phyloP scores from a whole-genome alignment of 2,113 vertebrate genomes.

The Herpetotheres cachinnans region DNA sequence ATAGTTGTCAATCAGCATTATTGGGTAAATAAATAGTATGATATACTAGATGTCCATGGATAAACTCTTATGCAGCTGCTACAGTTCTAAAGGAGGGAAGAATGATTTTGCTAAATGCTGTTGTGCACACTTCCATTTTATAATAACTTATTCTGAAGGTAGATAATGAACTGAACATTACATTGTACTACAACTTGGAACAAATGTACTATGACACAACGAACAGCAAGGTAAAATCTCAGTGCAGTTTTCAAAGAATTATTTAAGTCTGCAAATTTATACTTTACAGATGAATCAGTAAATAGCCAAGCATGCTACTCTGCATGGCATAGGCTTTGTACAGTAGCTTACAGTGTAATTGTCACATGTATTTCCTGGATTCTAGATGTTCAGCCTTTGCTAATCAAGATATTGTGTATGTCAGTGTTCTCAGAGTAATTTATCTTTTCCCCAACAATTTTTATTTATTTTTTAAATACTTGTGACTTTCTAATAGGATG shows the following conservation, averaged over 20 bases:
- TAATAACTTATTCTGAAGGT: background rate
- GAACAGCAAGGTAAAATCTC: background rate
- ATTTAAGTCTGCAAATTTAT: background rate
- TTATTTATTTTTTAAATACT: background rate
- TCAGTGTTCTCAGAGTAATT: background rate
- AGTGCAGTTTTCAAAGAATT: background rate
- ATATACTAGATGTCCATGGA: background rate
- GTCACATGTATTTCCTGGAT: background rate
- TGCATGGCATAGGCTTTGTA: background rate
- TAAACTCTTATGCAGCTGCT: background rate
- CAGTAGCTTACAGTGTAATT: background rate
- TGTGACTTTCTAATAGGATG: background rate
- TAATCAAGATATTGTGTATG: background rate
- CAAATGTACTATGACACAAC: background rate
- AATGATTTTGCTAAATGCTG: background rate
- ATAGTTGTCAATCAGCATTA: background rate
- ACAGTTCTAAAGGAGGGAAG: background rate
- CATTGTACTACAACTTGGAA: background rate
- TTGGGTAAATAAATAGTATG: background rate
- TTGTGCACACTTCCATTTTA: background rate
- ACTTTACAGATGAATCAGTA: background rate
- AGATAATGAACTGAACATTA: background rate
- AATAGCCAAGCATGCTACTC: background rate
- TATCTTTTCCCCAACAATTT: rapidly evolving
- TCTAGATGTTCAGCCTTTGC: background rate